These are phyloP conservation scores for Brachyalestes nurse DNA, from an alignment of 2,797 vertebrate species.

Conservation along the genomic window DNA sequence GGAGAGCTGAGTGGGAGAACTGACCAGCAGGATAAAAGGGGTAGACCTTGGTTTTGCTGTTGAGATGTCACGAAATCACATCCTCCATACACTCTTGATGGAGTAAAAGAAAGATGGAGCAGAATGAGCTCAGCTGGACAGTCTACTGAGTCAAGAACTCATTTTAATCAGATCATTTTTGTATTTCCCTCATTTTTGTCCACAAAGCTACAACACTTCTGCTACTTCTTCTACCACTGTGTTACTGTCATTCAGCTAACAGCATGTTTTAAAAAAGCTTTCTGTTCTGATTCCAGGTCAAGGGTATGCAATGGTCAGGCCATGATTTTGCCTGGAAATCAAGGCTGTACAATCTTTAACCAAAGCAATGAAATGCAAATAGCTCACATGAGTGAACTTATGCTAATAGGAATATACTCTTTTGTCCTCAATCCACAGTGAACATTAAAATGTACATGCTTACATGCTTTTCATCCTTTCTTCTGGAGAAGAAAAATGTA, in stretches of 20 bases:
- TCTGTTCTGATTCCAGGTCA: neutral
- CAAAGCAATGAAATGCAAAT: constrained; percentile 12
- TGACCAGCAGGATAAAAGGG: no score
- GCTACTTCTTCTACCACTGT: neutral
- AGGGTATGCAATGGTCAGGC: neutral
- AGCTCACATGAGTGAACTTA: constrained; percentile 1
- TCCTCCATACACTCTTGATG: no score
- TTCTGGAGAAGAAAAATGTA: neutral
- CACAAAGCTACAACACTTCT: neutral
- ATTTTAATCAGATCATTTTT: no score
- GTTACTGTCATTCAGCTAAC: neutral
- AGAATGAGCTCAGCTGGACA: no score
- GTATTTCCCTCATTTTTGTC: no score
- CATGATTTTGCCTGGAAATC: neutral
- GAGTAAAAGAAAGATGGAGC: no score
- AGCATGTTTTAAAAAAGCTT: neutral
- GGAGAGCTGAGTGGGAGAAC: no score
- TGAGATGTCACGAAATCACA: no score
- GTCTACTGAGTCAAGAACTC: no score
- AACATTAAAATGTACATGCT: neutral
- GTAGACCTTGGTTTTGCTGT: no score
- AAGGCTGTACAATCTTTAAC: neutral
- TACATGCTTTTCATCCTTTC: neutral
- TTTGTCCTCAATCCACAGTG: constrained; percentile 5
- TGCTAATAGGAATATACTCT: neutral